Base-by-base conservation (phyloP, 1,140 invertebrate species). In the Zophobas atratus region DNA sequence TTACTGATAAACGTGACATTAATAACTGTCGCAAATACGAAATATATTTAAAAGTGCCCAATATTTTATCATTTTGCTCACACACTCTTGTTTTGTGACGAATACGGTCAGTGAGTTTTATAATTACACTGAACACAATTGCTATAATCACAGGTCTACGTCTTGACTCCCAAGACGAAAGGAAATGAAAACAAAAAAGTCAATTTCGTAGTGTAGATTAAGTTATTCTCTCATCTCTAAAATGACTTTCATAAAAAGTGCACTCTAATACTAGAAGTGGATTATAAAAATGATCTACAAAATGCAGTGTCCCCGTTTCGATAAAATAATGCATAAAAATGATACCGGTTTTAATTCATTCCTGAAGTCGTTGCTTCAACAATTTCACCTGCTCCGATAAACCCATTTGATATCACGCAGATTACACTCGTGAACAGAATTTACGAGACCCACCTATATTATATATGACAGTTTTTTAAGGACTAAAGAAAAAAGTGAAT, bases 321-420 rank as follows among this genome's bases (percentile, higher is more conserved):
- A 20, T 20, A 20, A 20, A 20, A 20, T 20, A 20, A 20, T 20
- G 20, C 20, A 20, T 20, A 20, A 20, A 20, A 20, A 20, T 20
- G 43, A 46, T 4, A 57, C 34, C 55, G 2, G 34, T n/a, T 57
- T 57, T 57, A 57, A 57, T 57, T 57, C 20, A 57, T 20, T 35
- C 55, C 32, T 20, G 6, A 6, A 1, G 55, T n/a, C 55, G 6
- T 4, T 8, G 8, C 34, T 57, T 57, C 55, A 57, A 57, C 55
- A 57, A 33, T 6, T 57, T 57, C 55, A 57, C 55, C 55, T 57
- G 55, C 34, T 35, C 32, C 55, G 34, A 46, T 46, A 46, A 46
- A 46, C 43, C 43, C 3, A 35, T 57, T 57, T 57, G 55, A 57
- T 57, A 33, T 57, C 55, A 57, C 34, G 20, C 20, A 57, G 55